Base-by-base conservation (phyloP, 2,113 vertebrate species). In the Ceuthmochares aereus region DNA sequence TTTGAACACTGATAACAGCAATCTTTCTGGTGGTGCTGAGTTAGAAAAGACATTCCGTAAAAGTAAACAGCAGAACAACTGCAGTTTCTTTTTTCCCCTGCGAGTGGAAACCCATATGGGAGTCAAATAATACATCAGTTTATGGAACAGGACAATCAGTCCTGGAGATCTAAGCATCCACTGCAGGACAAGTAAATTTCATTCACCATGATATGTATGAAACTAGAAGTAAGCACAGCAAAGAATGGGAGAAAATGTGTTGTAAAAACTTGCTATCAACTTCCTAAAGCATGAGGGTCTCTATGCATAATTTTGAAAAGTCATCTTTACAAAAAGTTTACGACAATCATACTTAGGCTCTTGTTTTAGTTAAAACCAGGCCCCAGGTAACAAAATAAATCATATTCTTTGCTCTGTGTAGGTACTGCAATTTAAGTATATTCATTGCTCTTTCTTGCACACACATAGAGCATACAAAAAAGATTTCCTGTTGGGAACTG, bases 1-100 rank as follows among this genome's bases (percentile, higher is more conserved):
- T 98, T 98, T 97, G 91, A 97, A 76, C 76, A 47, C 97, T 97
- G 98, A 98, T 98, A 98, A 98, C 96, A 94, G 87, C 93, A 98
- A 98, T 98, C 98, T 98, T 90, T 84, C 88, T 97, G 84, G 66
- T 94, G 96, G 96, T 97, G 96, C 97, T 70, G 42, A 98, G 96
- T 96, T 97, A 97, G 95, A 96, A 95, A 98, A 98, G 97, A 96
- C 98, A 98, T 98, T 98, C 97, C 97, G 97, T 96, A 87, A 98
- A 97, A 97, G 96, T 93, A 97, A 97, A 97, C 94, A 95, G 80
- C 77, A 96, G 94, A 91, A 95, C 82, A 96, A 94, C 89, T 93
- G 92, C 77, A 66, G 25, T 54, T 83, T 79, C 34, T 74, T 69
- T 68, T 27, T 79, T 17, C 14, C 15, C 11, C 20, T 58, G 20